Evolutionary conservation across 2,113 vertebrate species (phyloP).

Genomic region (Vidua chalybeata): DNA sequence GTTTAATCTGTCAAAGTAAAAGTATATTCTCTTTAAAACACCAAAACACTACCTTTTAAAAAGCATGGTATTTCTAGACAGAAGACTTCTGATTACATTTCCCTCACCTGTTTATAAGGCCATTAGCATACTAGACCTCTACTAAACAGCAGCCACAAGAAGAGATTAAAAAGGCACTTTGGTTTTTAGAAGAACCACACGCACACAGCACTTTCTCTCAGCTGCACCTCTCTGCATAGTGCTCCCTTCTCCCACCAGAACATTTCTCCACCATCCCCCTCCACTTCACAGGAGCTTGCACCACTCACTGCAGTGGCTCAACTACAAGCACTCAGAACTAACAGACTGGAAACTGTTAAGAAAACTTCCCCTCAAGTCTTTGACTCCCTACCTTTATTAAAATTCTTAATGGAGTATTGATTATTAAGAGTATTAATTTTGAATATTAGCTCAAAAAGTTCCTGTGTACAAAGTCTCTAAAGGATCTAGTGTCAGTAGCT

Average conservation of each 20-base stretch:
- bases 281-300: neutral
- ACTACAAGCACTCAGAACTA: neutral
- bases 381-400: neutral
- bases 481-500: neutral
- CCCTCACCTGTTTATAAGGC: neutral
- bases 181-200: neutral
- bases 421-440: neutral
- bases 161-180: neutral
- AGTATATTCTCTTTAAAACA: neutral
- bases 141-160: neutral
- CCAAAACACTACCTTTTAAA: neutral
- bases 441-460: neutral
- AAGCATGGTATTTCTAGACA: neutral
- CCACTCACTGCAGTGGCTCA: fast-evolving
- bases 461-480: neutral
- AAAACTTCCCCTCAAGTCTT: neutral
- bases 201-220: neutral
- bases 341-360: neutral
- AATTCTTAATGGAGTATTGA: neutral
- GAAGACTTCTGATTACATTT: neutral
- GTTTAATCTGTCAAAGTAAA: slow-evolving; percentile 87
- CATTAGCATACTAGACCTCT: neutral
- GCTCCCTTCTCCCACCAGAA: neutral
- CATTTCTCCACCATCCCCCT: neutral
- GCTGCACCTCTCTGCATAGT: neutral